phyloP scores from a whole-genome alignment of 2,113 vertebrate species.

The Cryptomyrus ogoouensis region DNA sequence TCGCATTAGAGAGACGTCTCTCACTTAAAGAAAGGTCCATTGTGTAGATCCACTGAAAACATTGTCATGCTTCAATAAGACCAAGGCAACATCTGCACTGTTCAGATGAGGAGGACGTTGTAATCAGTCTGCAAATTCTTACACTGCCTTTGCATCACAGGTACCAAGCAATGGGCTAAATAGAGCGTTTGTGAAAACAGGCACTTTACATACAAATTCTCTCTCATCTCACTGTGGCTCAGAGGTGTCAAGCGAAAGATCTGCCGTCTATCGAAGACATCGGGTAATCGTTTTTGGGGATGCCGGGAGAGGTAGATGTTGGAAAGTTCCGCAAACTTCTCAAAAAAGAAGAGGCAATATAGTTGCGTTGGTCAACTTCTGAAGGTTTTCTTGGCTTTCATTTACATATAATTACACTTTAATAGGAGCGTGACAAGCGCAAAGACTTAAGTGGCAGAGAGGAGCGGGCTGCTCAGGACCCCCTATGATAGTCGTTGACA shows the following conservation, averaged over 20 bases:
- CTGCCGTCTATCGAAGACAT: constrained; percentile 44
- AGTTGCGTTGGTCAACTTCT: constrained; percentile 48
- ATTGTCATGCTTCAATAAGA: constrained; percentile 60
- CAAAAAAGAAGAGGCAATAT: constrained; percentile 21
- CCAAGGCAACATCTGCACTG: constrained; percentile 64
- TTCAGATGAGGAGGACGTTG: constrained; percentile 64
- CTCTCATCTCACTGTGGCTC: constrained; percentile 22
- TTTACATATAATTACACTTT: constrained; percentile 69
- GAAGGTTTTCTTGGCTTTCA: constrained; percentile 52
- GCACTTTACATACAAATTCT: constrained; percentile 52
- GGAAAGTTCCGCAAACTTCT: constrained; percentile 24
- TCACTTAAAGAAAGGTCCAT: constrained; percentile 56
- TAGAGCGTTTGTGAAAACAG: constrained; percentile 38
- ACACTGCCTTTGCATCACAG: constrained; percentile 14
- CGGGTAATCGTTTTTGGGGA: constrained; percentile 40
- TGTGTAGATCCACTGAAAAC: constrained; percentile 60
- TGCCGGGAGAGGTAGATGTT: constrained; percentile 12
- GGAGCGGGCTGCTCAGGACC: constrained; percentile 45
- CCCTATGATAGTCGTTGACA: constrained; percentile 77
- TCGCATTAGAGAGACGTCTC: constrained; percentile 63
- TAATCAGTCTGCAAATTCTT: constrained; percentile 52
- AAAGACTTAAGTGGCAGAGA: constrained; percentile 58
- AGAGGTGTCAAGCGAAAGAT: constrained; percentile 37
- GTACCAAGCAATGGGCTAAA: constrained; percentile 22
- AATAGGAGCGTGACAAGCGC: constrained; percentile 64